phyloP scores from a whole-genome alignment of 2,113 vertebrate species.

The Prolemur simus region DNA sequence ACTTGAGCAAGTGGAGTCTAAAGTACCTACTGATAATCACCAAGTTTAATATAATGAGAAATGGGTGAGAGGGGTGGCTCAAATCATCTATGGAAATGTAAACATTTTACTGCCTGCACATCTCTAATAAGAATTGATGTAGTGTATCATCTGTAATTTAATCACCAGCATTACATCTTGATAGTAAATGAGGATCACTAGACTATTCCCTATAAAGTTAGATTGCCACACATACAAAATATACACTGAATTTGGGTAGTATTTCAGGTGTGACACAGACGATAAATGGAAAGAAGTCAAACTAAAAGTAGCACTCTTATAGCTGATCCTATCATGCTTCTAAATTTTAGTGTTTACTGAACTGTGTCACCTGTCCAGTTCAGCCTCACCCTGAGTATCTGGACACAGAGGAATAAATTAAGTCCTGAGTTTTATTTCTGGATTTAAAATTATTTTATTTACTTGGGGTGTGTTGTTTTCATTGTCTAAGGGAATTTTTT shows the following conservation, averaged over 20 bases:
- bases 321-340: conserved; percentile 49
- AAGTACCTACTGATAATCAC: conserved; percentile 79
- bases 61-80: conserved; percentile 57
- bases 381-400: neutral
- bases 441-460: neutral
- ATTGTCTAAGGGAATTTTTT: neutral
- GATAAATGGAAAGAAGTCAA: conserved; percentile 76
- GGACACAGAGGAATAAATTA: conserved; percentile 28
- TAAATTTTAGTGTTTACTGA: conserved; percentile 47
- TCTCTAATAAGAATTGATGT: conserved; percentile 86
- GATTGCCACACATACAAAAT: conserved; percentile 76
- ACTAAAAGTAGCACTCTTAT: conserved; percentile 50
- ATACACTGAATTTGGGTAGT: conserved; percentile 68
- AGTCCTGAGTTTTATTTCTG: neutral
- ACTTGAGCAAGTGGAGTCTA: conserved; percentile 60
- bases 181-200: conserved; percentile 80
- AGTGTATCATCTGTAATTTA: conserved; percentile 86
- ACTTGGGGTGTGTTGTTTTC: neutral
- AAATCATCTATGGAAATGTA: conserved; percentile 77
- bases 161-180: conserved; percentile 84
- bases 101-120: conserved; percentile 76
- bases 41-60: conserved; percentile 77
- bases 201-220: conserved; percentile 77
- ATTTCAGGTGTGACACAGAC: conserved; percentile 74
- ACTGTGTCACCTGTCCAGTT: neutral